Base-by-base conservation (phyloP, 1,140 invertebrate species). In the Mamestra configurata region DNA sequence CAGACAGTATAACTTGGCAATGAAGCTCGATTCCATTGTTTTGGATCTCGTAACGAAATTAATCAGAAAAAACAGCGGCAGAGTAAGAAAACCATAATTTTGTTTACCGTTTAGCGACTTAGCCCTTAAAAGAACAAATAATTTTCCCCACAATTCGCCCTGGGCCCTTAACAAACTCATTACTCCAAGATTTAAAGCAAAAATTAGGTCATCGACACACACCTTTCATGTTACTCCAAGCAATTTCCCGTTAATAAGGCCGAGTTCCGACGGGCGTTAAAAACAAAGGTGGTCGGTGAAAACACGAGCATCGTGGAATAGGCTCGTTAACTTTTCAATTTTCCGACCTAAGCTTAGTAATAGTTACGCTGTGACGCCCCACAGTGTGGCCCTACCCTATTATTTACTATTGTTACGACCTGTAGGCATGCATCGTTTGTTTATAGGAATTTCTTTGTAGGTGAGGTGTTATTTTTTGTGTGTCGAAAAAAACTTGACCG, bases 241-340 rank as follows among this genome's bases (percentile, higher is more conserved):
- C 73, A 79, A 84, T 80, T 84, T 82, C 77, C 79, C 77, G 27
- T 68, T 80, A 81, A 82, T 80, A 84, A 79, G 70, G n/a, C 61
- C 59, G 77, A 83, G 75, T 83, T 83, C 75, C 80, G 80, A 59
- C 66, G 70, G 46, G 76, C 70, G 66, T 71, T 71, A 78, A 80
- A 83, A 55, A 84, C 83, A 86, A 86, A 86, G 82, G 82, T 79
- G 80, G 82, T 83, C 71, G 80, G 68, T 77, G 31, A 68, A 64
- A 82, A 82, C 82, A 76, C 86, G 77, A 81, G 82, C 84, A 51
- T 71, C 79, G 71, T 81, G 83, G 46, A 84, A 87, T 85, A 84
- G 86, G 86, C 84, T 85, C 86, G 86, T 87, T 87, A 87, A 85
- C 86, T 87, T 87, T 87, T 87, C 86, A 87, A 87, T 87, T 87